Conservation (phyloP, 2,888 invertebrate genomes). For the Endotricha flammealis region DNA sequence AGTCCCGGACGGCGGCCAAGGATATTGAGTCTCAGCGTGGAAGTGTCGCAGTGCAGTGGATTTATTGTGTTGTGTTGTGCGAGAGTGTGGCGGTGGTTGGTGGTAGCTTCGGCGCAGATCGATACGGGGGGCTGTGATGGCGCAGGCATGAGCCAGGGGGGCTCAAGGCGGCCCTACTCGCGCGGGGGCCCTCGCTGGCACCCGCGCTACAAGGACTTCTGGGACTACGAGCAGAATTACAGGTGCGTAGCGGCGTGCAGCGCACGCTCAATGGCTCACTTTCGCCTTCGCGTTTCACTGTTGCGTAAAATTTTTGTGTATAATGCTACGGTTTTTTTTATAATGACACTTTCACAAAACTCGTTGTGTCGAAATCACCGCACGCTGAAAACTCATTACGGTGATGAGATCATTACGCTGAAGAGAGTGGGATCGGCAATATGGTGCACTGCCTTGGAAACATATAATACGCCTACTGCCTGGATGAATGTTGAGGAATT, state of each 20-base stretch:
- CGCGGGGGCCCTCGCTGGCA: slow-evolving; percentile 73
- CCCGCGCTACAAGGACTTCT: slow-evolving; percentile 73
- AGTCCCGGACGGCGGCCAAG: slow-evolving; percentile 29
- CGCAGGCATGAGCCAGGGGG: slow-evolving; percentile 71
- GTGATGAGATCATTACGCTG: no score
- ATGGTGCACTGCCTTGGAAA: no score
- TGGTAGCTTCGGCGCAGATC: slow-evolving; percentile 53
- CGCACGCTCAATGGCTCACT: no score
- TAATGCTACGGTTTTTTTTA: not conserved
- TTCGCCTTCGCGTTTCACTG: slow-evolving; percentile 10
- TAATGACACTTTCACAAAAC: not conserved
- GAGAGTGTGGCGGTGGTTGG: slow-evolving; percentile 28
- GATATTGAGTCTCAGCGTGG: slow-evolving; percentile 21
- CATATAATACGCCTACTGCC: no score
- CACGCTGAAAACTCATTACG: no score
- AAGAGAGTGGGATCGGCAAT: no score
- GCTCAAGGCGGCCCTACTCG: slow-evolving; percentile 66
- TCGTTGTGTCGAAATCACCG: not conserved
- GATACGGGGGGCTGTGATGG: slow-evolving; percentile 51
- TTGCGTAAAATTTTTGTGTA: slow-evolving; percentile 11
- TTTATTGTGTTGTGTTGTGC: slow-evolving; percentile 29
- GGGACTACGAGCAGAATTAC: slow-evolving; percentile 73
- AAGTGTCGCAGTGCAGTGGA: slow-evolving; percentile 55
- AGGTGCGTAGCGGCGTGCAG: slow-evolving; percentile 38
- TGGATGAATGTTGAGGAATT: no score